Percentiles rank a stretch among this genome's conserved stretches.
Evolutionary conservation across 1,140 invertebrate species (phyloP).

Genomic region (Magallana ariakensis): DNA sequence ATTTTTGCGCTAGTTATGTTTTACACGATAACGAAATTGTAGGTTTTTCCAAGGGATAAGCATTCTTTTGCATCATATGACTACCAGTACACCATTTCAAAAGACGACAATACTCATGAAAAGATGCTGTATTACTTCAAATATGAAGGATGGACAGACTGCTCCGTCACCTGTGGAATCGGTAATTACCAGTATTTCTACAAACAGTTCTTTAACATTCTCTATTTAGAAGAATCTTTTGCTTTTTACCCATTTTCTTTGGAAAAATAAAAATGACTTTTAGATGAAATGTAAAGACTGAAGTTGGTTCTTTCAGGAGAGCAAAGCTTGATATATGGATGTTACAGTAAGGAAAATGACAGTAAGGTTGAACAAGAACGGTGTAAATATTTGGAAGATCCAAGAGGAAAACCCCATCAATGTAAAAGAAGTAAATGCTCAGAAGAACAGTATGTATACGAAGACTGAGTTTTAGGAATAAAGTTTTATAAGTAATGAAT

Average conservation of each 20-base stretch:
- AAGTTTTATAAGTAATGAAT: background rate
- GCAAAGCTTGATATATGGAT: constrained; percentile 63
- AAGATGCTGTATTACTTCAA: constrained; percentile 82
- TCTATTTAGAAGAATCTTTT: too few relatives aligned
- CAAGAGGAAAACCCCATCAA: constrained; percentile 51
- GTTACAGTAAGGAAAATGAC: constrained; percentile 60
- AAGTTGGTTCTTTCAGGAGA: constrained; percentile 53
- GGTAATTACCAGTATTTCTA: constrained; percentile 73
- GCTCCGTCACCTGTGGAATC: constrained; percentile 82
- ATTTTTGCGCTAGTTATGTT: too few relatives aligned
- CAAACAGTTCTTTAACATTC: too few relatives aligned
- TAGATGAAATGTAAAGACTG: background rate
- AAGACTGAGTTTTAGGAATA: background rate
- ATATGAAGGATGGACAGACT: constrained; percentile 82
- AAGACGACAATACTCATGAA: constrained; percentile 68
- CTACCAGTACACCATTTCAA: constrained; percentile 60
- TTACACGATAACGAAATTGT: background rate
- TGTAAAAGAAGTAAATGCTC: constrained; percentile 59
- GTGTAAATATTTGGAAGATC: constrained; percentile 56
- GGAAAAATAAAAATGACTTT: too few relatives aligned
- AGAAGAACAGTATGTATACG: constrained; percentile 49
- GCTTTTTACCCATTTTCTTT: background rate
- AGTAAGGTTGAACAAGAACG: constrained; percentile 53
- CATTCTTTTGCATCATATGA: constrained; percentile 46
- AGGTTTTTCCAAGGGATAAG: constrained; percentile 55